Percentiles rank a stretch among this genome's conserved stretches.
phyloP scores from a whole-genome alignment of 2,113 vertebrate genomes.

The Alosa alosa region DNA sequence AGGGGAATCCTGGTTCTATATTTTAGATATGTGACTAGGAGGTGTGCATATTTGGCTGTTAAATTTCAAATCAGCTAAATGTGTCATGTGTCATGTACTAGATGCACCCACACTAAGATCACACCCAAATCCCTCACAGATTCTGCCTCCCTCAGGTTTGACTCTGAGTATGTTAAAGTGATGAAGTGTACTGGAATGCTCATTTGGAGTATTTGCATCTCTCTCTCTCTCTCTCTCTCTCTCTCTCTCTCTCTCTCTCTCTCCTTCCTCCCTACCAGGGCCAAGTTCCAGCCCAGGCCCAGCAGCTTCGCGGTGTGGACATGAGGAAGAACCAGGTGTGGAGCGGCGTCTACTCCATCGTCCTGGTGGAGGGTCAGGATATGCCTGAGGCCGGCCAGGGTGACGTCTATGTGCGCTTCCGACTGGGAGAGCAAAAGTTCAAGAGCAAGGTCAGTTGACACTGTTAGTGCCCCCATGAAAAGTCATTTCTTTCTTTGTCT shows the following conservation, averaged over 20 bases:
- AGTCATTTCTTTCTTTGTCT: neutral
- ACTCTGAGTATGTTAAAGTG: neutral
- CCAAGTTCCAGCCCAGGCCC: slow-evolving; percentile 43
- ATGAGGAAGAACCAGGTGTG: slow-evolving; percentile 84
- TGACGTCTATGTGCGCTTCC: slow-evolving; percentile 87
- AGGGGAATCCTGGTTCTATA: neutral
- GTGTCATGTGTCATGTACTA: neutral
- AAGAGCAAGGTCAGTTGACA: slow-evolving; percentile 84
- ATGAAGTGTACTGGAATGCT: neutral
- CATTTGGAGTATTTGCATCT: too few species aligned
- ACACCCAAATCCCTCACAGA: neutral
- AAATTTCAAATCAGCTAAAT: neutral
- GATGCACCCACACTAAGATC: neutral
- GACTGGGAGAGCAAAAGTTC: slow-evolving; percentile 89
- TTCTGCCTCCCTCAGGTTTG: neutral
- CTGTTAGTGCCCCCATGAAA: too few species aligned
- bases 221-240: neutral
- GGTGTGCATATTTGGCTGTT: neutral
- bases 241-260: neutral
- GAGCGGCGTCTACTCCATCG: slow-evolving; percentile 82
- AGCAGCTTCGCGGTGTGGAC: slow-evolving; percentile 53
- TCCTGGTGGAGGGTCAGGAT: slow-evolving; percentile 86
- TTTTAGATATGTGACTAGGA: neutral
- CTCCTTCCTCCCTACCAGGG: slow-evolving; percentile 23
- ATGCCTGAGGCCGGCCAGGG: slow-evolving; percentile 74